Conservation (phyloP, 2,113 vertebrate species). For the Melanerpes aurifrons region DNA sequence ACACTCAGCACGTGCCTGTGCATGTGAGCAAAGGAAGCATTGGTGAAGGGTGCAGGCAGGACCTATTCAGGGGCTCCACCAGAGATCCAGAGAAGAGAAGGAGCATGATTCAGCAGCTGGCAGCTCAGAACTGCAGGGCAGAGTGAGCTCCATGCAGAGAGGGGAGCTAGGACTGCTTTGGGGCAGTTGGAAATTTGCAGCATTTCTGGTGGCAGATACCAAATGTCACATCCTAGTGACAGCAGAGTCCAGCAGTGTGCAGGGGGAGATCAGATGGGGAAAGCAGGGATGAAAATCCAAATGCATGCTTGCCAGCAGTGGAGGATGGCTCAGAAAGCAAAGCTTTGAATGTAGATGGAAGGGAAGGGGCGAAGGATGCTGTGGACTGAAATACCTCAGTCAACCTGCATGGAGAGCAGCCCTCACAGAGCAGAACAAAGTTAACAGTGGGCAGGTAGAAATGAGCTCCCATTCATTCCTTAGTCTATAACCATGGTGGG, state of each 20-base stretch:
- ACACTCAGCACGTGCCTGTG: accelerated
- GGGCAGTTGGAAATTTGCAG: neutral
- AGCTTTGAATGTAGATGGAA: neutral
- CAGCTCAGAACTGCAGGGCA: neutral
- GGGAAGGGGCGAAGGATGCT: neutral
- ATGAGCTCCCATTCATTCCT: neutral
- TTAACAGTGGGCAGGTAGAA: neutral
- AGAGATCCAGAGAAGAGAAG: accelerated
- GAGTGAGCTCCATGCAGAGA: neutral
- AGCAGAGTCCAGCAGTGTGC: neutral
- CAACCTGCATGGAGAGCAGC: neutral
- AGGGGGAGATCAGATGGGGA: neutral
- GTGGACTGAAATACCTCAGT: neutral
- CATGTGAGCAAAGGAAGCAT: neutral
- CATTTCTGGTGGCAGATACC: neutral
- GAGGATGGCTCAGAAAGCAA: neutral
- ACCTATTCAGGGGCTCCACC: neutral
- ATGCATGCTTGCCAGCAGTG: accelerated
- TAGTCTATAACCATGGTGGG: neutral
- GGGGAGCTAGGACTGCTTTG: neutral
- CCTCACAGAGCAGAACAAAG: neutral
- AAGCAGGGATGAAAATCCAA: neutral
- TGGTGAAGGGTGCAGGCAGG: accelerated
- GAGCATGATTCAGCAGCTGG: neutral
- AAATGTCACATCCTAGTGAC: neutral